Base-by-base conservation (phyloP, 2,888 invertebrate genomes). In the Myopa testacea region DNA sequence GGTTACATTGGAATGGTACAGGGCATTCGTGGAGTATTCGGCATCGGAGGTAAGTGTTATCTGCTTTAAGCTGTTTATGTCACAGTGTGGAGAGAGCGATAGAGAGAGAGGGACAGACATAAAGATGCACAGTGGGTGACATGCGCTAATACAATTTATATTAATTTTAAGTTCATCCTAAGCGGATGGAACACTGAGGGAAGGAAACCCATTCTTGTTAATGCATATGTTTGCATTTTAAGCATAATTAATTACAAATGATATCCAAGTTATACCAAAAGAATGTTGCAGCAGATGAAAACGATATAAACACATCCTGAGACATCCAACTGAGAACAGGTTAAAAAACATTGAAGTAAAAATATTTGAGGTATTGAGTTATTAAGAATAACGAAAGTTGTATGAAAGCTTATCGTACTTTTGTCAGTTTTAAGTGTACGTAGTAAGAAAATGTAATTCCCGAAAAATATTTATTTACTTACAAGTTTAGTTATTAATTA, bases 21-120 rank as follows among this genome's bases (percentile, higher is more conserved):
- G 63, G 40, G 37, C 26, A 26, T 26, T n/a, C 60, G 45, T 14
- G 55, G 62, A 12, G 38, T 12, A 62, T 14, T 60, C 40, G 55
- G 67, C n/a, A 5, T 58, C 40, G 38, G 52, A 70, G 50, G 65
- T 58, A 62, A 74, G 72, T 82, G 82, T 82, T 81, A 81, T 81
- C 81, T 81, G 75, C 79, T 79, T 62, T 70, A 65, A 74, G 70
- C 73, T 74, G 3, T 63, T 65, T 74, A n/a, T 73, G 16, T 8
- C n/a, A 55, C 55, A 14, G 26, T 26, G 26, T 2, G 26, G 26
- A 55, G 16, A 8, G 55, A 55, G 3, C 10, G 55, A 55, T 0
- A 55, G 10, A n/a, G 14, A 10, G 55, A 8, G 50, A 50, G 14
- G 1, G 50, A 50, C 50, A 50, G 50, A 8, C 14, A 14, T 10